Evolutionary conservation across 2,888 invertebrate genomes (phyloP).

Genomic region (Prenolepis imparis): DNA sequence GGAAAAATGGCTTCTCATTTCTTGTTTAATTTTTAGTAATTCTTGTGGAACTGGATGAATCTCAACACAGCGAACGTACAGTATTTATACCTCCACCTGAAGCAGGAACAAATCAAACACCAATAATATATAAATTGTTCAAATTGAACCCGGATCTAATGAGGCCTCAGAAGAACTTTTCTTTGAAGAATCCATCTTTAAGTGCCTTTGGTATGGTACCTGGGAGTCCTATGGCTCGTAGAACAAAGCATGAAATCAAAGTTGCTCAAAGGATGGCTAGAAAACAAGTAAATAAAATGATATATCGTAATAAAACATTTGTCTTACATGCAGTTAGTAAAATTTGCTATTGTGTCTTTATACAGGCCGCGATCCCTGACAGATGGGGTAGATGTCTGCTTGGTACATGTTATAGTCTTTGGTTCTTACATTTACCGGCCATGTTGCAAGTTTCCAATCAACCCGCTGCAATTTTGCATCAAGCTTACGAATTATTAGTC

Average conservation of each 20-base stretch:
- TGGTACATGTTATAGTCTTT: constrained; percentile 96
- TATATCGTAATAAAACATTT: background rate
- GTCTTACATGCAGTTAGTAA: constrained; percentile 20
- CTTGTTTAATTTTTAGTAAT: constrained; percentile 74
- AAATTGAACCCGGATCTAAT: constrained; percentile 89
- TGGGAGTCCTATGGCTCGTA: constrained; percentile 95
- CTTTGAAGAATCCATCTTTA: constrained; percentile 82
- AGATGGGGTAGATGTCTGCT: constrained; percentile 97
- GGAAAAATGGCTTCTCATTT: constrained; percentile 39
- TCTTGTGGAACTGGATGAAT: constrained; percentile 93
- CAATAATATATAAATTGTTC: constrained; percentile 88
- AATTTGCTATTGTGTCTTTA: constrained; percentile 53
- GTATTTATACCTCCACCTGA: constrained; percentile 98
- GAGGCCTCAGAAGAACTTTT: constrained; percentile 84
- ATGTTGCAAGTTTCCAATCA: constrained; percentile 89
- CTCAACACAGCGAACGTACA: constrained; percentile 94
- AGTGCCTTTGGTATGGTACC: constrained; percentile 87
- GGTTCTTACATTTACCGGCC: constrained; percentile 98
- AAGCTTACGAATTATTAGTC: constrained; percentile 94
- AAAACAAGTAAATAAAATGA: constrained; percentile 84
- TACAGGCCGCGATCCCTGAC: constrained; percentile 90
- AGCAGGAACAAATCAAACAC: constrained; percentile 86
- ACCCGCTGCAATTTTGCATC: constrained; percentile 85
- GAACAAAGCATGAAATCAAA: constrained; percentile 98
- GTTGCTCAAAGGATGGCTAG: constrained; percentile 94